These are phyloP conservation scores for Patella pellucida DNA, from an alignment of 2,888 invertebrate genomes.

Conservation along the genomic window DNA sequence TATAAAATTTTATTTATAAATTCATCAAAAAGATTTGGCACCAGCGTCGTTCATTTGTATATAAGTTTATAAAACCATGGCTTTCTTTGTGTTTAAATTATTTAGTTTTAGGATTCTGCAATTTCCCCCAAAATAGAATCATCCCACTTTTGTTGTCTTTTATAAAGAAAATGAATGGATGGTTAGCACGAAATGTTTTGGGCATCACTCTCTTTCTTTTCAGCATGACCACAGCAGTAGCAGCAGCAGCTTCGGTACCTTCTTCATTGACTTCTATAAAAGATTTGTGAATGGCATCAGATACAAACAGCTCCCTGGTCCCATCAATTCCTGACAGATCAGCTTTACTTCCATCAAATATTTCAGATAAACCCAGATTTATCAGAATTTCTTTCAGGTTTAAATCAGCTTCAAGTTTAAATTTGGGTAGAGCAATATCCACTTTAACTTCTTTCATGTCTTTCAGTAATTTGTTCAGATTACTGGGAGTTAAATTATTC, in stretches of 20 bases:
- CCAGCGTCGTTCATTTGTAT: neutral
- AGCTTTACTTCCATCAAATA: conserved; percentile 52
- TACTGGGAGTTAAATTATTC: conserved; percentile 30
- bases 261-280: conserved; percentile 68
- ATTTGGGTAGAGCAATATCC: conserved; percentile 48
- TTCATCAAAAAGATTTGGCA: neutral
- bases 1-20: too few species aligned
- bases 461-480: conserved; percentile 13
- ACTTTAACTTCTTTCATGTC: neutral
- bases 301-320: conserved; percentile 50
- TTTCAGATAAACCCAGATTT: conserved; percentile 54
- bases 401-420: conserved; percentile 51
- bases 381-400: conserved; percentile 43
- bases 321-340: conserved; percentile 62
- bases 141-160: conserved; percentile 40
- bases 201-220: conserved; percentile 27
- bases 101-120: neutral
- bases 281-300: conserved; percentile 65
- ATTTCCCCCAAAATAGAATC: conserved; percentile 45
- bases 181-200: conserved; percentile 48
- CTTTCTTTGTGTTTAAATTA: too few species aligned
- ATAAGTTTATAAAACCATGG: too few species aligned
- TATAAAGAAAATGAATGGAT: conserved; percentile 65
- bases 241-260: conserved; percentile 67
- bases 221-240: conserved; percentile 51